phyloP scores from a whole-genome alignment of 2,113 vertebrate species.

The Apteryx owenii region DNA sequence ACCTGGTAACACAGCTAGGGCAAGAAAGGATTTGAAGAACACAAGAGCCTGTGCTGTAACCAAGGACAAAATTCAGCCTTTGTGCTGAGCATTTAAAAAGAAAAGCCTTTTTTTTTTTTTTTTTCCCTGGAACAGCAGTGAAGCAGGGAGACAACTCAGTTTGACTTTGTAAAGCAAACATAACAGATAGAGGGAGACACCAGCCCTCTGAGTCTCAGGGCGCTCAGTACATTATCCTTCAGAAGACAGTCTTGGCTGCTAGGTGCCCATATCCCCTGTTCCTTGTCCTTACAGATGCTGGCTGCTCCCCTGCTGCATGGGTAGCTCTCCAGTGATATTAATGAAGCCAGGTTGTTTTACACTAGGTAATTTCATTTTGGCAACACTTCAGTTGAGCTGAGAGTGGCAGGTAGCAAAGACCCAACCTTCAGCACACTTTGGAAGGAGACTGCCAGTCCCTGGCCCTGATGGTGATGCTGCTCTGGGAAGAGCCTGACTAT shows the following conservation, averaged over 20 bases:
- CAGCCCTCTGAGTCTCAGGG: not conserved
- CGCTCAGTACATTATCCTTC: not conserved
- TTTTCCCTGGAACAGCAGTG: not conserved
- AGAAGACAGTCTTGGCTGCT: not conserved
- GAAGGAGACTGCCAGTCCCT: not conserved
- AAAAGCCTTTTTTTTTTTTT: not conserved
- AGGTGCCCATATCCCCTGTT: not conserved
- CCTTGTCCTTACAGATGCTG: not conserved
- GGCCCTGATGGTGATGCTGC: not conserved
- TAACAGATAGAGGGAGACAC: not conserved
- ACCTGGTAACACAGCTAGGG: not conserved
- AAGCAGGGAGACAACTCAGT: not conserved
- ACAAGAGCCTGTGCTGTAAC: not conserved
- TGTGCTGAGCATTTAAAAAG: not conserved
- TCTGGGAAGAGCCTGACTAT: not conserved
- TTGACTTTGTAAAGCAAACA: not conserved
- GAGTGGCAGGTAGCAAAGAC: not conserved
- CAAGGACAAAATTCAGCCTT: not conserved
- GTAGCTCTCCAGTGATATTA: not conserved
- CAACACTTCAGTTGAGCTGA: not conserved
- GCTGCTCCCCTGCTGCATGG: not conserved
- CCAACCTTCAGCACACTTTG: not conserved
- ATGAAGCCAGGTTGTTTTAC: not conserved
- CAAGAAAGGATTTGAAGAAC: not conserved
- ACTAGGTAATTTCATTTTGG: not conserved